Evolutionary conservation across 2,113 vertebrate genomes (phyloP).

Genomic region (Ameiurus melas): DNA sequence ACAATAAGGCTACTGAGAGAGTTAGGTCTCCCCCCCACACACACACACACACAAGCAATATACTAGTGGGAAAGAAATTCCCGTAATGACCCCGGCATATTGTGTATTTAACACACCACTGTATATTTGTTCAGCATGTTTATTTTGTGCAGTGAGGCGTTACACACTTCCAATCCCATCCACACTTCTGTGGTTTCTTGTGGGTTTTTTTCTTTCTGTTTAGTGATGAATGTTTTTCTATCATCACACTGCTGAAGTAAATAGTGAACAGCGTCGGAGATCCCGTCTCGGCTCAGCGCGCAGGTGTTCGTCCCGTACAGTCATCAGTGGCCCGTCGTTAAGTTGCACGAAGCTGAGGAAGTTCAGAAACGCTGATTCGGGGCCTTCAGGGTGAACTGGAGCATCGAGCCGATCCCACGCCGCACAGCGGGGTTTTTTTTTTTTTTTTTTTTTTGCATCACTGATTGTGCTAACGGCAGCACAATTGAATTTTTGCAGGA

Average conservation of each 20-base stretch:
- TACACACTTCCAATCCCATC: too few relatives aligned
- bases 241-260: neutral
- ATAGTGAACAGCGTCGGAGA: neutral
- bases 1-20: neutral
- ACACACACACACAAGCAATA: neutral
- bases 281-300: neutral
- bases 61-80: too few relatives aligned
- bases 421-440: constrained; percentile 47
- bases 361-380: constrained; percentile 42
- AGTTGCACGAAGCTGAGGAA: neutral
- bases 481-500: constrained; percentile 58
- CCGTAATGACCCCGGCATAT: too few relatives aligned
- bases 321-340: neutral
- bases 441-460: constrained; percentile 45
- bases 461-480: constrained; percentile 67
- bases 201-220: neutral
- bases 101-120: too few relatives aligned
- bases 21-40: neutral
- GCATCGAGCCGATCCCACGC: constrained; percentile 35
- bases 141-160: too few relatives aligned
- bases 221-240: neutral
- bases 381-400: constrained; percentile 45
- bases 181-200: neutral
- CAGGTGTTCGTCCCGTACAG: neutral
- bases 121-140: too few relatives aligned